Conservation (phyloP, 1,140 invertebrate genomes). For the Mya arenaria region DNA sequence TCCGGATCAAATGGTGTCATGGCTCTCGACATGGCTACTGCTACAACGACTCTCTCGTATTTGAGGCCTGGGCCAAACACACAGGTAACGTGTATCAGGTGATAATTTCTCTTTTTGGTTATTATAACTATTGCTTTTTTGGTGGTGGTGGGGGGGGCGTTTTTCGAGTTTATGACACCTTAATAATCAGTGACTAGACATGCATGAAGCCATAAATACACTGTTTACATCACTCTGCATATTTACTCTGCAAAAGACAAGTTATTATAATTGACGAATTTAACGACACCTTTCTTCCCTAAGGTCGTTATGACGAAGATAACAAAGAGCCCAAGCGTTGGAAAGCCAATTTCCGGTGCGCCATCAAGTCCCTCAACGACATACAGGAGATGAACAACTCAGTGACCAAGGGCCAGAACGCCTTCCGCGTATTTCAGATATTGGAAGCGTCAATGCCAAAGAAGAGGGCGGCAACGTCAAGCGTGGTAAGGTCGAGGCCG, state of each 20-base stretch:
- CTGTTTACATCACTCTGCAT: no score
- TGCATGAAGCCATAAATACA: no score
- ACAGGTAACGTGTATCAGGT: no score
- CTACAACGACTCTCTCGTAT: conserved; percentile 68
- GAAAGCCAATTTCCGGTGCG: conserved; percentile 79
- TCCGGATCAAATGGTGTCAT: conserved; percentile 74
- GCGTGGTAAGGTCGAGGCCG: background rate
- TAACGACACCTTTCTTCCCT: conserved; percentile 39
- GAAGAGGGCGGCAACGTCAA: background rate
- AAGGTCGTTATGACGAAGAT: conserved; percentile 53
- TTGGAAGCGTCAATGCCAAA: conserved; percentile 29
- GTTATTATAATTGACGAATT: no score
- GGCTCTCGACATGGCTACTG: conserved; percentile 69
- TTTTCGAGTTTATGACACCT: no score
- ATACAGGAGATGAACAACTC: conserved; percentile 63
- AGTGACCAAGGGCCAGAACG: conserved; percentile 65
- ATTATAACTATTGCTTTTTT: no score
- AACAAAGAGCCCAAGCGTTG: conserved; percentile 67
- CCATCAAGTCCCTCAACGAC: conserved; percentile 74
- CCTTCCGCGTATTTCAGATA: conserved; percentile 71
- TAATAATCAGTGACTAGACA: no score
- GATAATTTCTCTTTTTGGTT: no score
- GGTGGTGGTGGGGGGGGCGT: no score
- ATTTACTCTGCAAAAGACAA: no score
- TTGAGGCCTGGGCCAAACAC: conserved; percentile 71